Evolutionary conservation across 2,113 vertebrate genomes (phyloP).

Genomic region (Piliocolobus tephrosceles): DNA sequence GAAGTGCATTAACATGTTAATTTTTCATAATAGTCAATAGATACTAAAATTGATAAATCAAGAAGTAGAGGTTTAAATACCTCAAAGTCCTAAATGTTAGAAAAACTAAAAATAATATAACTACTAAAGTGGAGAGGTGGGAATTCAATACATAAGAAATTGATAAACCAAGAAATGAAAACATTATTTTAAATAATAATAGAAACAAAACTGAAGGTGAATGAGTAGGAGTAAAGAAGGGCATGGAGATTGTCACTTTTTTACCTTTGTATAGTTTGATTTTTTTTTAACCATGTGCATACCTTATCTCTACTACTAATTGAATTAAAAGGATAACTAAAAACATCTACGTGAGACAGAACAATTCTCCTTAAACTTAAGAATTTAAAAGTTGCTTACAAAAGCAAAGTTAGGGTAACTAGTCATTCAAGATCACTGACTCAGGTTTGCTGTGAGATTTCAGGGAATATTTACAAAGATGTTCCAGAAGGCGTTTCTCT

Average conservation of each 20-base stretch:
- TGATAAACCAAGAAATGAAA: neutral
- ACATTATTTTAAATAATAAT: neutral
- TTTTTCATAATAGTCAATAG: neutral
- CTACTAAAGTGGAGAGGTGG: neutral
- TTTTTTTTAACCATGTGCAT: neutral
- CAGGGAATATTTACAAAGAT: neutral
- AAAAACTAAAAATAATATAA: conserved; percentile 39
- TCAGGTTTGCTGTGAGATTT: neutral
- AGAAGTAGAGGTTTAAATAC: conserved; percentile 1
- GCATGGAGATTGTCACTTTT: neutral
- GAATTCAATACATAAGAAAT: conserved; percentile 11
- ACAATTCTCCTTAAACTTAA: neutral
- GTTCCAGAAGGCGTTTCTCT: neutral
- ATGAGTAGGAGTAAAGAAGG: neutral
- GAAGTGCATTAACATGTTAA: neutral
- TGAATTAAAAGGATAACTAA: conserved; percentile 21
- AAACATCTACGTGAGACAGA: neutral
- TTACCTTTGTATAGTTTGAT: neutral
- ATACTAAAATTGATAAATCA: neutral
- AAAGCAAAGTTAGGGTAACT: neutral
- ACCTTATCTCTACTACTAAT: neutral
- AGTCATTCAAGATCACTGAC: neutral
- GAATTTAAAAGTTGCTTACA: neutral
- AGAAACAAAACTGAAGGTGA: neutral
- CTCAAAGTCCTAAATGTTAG: neutral